Percentiles rank a stretch among this genome's conserved stretches.
These are phyloP conservation scores for Carposina sasakii DNA, from an alignment of 1,140 invertebrate genomes.

Conservation along the genomic window DNA sequence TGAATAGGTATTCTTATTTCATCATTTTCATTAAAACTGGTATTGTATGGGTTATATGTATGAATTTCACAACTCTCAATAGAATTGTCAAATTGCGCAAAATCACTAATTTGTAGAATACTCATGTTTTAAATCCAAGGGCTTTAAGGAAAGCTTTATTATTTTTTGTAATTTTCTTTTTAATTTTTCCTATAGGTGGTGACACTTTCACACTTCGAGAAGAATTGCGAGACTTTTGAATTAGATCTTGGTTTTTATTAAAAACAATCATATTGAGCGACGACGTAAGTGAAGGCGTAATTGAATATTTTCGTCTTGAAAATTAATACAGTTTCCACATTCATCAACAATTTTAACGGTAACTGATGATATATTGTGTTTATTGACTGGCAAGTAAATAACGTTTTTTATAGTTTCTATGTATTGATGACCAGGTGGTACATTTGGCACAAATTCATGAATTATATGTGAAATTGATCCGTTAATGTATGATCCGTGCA, in stretches of 20 bases:
- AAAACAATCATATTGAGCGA: slow-evolving; percentile 2
- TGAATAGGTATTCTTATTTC: slow-evolving; percentile 28
- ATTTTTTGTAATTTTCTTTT: slow-evolving; percentile 1
- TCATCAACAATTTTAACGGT: slow-evolving; percentile 1
- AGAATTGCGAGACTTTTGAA: no score
- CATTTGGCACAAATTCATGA: slow-evolving; percentile 12
- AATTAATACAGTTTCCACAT: slow-evolving; percentile 5
- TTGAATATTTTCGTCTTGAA: slow-evolving; percentile 5
- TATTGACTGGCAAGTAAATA: slow-evolving; percentile 11
- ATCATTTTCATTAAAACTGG: slow-evolving; percentile 4
- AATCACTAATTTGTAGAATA: background rate
- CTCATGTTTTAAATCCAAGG: background rate
- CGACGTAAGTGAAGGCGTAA: slow-evolving; percentile 1
- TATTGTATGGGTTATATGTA: slow-evolving; percentile 6
- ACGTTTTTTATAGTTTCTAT: slow-evolving; percentile 9
- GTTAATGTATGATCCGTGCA: slow-evolving; percentile 9
- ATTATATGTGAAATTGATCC: slow-evolving; percentile 6
- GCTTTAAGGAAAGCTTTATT: slow-evolving; percentile 2
- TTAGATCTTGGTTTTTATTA: background rate
- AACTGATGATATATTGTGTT: slow-evolving; percentile 2
- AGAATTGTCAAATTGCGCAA: background rate
- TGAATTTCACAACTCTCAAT: slow-evolving; percentile 5
- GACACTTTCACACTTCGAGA: background rate
- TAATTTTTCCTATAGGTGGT: background rate
- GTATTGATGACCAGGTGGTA: slow-evolving; percentile 5